These are phyloP conservation scores for Trichomycterus rosablanca DNA, from an alignment of 2,113 vertebrate species.

Conservation along the genomic window DNA sequence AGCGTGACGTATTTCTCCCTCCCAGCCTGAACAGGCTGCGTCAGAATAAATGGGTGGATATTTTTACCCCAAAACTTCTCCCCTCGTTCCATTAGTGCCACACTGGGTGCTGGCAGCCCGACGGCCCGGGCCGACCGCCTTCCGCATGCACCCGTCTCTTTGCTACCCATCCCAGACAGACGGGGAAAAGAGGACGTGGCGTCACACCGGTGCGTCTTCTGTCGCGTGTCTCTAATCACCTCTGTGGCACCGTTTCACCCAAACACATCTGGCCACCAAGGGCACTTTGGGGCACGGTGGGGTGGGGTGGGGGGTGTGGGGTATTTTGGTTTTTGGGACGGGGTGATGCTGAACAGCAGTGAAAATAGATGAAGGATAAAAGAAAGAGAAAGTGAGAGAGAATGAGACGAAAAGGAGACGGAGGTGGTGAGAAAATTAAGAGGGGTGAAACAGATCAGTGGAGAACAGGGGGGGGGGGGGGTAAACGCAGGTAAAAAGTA, in stretches of 20 bases:
- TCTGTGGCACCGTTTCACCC: slow-evolving; percentile 25
- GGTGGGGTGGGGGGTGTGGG: no score
- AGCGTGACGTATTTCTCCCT: slow-evolving; percentile 17
- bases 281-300: background rate
- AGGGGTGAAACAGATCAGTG: no score
- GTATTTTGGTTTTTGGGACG: no score
- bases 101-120: slow-evolving; percentile 41
- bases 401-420: no score
- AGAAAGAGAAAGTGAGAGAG: no score
- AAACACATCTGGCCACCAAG: slow-evolving; percentile 3
- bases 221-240: slow-evolving; percentile 43
- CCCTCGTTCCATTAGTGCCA: slow-evolving; percentile 43
- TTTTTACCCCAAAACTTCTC: slow-evolving; percentile 47
- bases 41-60: slow-evolving; percentile 47
- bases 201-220: slow-evolving; percentile 5
- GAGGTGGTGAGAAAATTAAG: no score
- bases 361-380: no score
- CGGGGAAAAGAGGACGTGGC: no score
- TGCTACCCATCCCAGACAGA: slow-evolving; percentile 4
- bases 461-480: no score
- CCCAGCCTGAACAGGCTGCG: slow-evolving; percentile 18
- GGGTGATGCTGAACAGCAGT: no score
- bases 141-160: slow-evolving; percentile 31
- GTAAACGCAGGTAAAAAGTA: no score
- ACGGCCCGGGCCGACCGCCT: slow-evolving; percentile 7